phyloP scores from a whole-genome alignment of 2,888 invertebrate species.

The Saturnia japonica region DNA sequence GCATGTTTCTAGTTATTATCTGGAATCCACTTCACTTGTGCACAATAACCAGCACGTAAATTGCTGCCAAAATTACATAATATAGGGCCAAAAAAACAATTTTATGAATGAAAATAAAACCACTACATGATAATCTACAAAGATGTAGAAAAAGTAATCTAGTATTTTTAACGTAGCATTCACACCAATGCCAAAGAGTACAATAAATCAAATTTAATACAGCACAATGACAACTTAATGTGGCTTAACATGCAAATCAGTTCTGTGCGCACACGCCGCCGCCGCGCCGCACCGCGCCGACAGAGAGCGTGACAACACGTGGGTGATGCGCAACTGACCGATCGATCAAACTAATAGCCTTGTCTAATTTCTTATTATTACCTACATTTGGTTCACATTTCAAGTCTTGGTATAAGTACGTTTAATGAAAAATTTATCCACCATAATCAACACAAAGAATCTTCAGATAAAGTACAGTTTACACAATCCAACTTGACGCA shows the following conservation, averaged over 20 bases:
- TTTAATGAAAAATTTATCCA: neutral
- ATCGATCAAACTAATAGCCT: constrained; percentile 73
- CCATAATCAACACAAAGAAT: neutral
- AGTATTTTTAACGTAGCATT: neutral
- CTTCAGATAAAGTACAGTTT: neutral
- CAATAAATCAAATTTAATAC: constrained; percentile 27
- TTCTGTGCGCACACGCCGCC: constrained; percentile 34
- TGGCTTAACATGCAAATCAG: constrained; percentile 28
- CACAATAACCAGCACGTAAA: no score
- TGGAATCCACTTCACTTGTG: no score
- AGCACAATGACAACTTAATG: constrained; percentile 44
- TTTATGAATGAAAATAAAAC: no score
- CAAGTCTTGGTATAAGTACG: neutral
- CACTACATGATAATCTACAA: no score
- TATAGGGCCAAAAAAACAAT: no score
- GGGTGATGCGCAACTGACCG: constrained; percentile 62
- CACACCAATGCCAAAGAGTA: constrained; percentile 5
- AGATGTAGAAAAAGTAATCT: no score
- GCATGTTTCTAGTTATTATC: no score
- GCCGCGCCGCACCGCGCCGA: no score
- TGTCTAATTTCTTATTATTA: constrained; percentile 53
- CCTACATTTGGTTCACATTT: constrained; percentile 38
- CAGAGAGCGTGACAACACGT: constrained; percentile 62
- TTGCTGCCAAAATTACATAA: no score
- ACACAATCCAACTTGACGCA: neutral